Evolutionary conservation across 2,888 invertebrate genomes (phyloP).

Genomic region (Yponomeuta cagnagella): DNA sequence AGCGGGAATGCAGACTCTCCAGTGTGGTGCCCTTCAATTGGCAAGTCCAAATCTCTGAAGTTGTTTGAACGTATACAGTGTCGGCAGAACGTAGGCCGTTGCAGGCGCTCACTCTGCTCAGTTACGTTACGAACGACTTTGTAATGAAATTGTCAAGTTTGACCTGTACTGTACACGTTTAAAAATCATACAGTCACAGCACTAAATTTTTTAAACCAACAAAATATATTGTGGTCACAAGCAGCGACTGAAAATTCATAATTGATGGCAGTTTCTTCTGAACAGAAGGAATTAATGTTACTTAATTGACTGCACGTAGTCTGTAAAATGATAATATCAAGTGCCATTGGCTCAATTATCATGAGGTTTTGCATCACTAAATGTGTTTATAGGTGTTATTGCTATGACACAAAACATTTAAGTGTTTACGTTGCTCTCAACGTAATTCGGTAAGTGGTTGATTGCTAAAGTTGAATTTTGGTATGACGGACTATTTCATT

Average conservation of each 20-base stretch:
- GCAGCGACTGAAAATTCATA: too few relatives aligned
- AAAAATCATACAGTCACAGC: too few relatives aligned
- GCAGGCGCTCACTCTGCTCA: background rate
- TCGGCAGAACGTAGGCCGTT: too few relatives aligned
- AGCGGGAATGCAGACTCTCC: background rate
- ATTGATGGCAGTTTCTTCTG: too few relatives aligned
- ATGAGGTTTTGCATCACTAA: slow-evolving; percentile 28
- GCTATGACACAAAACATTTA: slow-evolving; percentile 23
- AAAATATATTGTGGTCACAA: too few relatives aligned
- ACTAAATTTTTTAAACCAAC: too few relatives aligned
- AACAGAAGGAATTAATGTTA: too few relatives aligned
- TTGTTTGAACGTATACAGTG: background rate
- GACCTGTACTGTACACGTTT: background rate
- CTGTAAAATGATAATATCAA: slow-evolving; percentile 21
- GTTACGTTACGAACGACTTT: background rate
- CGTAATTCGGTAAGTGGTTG: slow-evolving; percentile 17
- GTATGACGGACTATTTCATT: background rate
- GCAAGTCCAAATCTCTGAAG: background rate
- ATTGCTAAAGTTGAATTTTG: slow-evolving; percentile 11
- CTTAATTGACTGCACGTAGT: background rate
- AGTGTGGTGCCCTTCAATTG: background rate
- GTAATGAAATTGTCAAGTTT: background rate
- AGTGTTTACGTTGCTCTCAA: slow-evolving; percentile 34
- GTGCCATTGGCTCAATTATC: slow-evolving; percentile 39
- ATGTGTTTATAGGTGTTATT: slow-evolving; percentile 24